Base-by-base conservation (phyloP, 1,140 invertebrate genomes). In the Littorina saxatilis region DNA sequence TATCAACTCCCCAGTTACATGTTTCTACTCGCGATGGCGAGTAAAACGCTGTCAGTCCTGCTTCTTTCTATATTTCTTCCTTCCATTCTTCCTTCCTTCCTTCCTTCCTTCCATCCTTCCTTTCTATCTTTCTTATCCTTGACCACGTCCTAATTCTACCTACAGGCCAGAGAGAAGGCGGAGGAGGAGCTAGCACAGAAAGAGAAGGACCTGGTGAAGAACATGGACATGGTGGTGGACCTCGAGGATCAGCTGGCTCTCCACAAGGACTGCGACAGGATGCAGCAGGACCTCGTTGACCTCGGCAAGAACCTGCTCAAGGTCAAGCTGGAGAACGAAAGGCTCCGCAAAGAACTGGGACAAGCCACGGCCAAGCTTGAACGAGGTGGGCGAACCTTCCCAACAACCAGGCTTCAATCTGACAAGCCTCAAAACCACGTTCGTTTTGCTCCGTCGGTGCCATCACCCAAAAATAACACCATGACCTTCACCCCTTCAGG, bases 161-260 rank as follows among this genome's bases (percentile, higher is more conserved):
- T n/a, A n/a, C 76, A 78, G 76, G 58, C 55, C 39, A 37, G 17
- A 17, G 76, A 78, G 7, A 7, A n/a, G 11, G 9, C 43, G 13
- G 58, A 78, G 58, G 37, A 55, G 15, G 55, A 63, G 23, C 35
- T 78, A 3, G 15, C 63, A n/a, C 2, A 40, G 17, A 78, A 63
- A 39, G 37, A 78, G 0, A 37, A 11, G 0, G 76, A 78, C 37
- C 2, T 78, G 32, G 29, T 40, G 15, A 32, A 63, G 17, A 13
- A 63, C 32, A 66, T 63, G n/a, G 76, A 78, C 76, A n/a, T 78
- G 76, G 35, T 78, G 9, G 76, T 78, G 23, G 76, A 78, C 23
- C 58, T 78, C 17, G 76, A 78, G 37, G 76, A 78, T 37, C 50
- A 78, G 58, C 58, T 78, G 15, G 76, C 55, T 29, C 7, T 40